These are phyloP conservation scores for Forpus xanthops DNA, from an alignment of 2,797 vertebrate genomes.

Conservation along the genomic window DNA sequence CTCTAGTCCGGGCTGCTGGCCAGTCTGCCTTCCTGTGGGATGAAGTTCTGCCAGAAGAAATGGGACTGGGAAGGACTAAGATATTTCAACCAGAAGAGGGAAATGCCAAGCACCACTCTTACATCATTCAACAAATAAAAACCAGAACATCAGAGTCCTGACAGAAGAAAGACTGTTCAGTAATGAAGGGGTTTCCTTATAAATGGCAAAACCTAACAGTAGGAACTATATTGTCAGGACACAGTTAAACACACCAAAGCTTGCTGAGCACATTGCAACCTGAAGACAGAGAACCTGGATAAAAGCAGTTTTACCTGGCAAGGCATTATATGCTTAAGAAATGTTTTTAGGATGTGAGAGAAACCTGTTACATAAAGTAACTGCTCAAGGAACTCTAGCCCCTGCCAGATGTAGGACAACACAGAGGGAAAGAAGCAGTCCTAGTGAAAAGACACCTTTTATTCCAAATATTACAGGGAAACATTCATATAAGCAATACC, in stretches of 20 bases:
- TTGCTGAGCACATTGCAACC: background rate
- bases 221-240: background rate
- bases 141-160: background rate
- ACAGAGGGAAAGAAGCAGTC: background rate
- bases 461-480: background rate
- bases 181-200: background rate
- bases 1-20: background rate
- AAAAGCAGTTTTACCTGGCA: background rate
- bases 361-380: background rate
- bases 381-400: background rate
- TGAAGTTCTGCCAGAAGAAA: conserved; percentile 11
- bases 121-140: background rate
- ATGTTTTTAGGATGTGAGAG: background rate
- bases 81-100: background rate
- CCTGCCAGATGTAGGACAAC: background rate
- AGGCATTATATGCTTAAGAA: background rate
- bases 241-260: background rate
- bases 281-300: background rate
- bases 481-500: background rate
- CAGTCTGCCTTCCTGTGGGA: background rate
- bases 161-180: background rate
- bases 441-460: background rate
- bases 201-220: background rate
- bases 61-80: background rate
- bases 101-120: background rate